phyloP scores from a whole-genome alignment of 2,888 invertebrate species.

The Chymomyza amoena region DNA sequence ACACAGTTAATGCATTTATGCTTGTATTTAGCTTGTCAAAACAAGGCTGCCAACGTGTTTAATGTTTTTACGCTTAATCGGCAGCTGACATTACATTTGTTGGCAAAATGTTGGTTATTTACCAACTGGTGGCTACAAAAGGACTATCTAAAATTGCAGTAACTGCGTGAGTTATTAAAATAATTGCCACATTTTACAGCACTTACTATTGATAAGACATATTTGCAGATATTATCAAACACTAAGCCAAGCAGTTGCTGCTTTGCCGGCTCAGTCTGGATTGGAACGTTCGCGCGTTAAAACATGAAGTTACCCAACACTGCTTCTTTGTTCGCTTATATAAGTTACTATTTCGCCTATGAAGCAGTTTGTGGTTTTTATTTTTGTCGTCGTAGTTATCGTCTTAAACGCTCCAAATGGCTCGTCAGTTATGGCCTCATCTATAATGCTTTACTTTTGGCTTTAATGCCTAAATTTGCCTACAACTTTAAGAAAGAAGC shows the following conservation, averaged over 20 bases:
- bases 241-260: conserved; percentile 2
- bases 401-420: too few species aligned
- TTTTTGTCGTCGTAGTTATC: too few species aligned
- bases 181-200: neutral
- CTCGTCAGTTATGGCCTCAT: too few species aligned
- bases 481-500: too few species aligned
- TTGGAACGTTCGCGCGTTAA: neutral
- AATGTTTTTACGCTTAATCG: conserved; percentile 33
- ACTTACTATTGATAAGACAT: too few species aligned
- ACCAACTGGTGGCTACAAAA: conserved; percentile 36
- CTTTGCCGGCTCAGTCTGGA: neutral
- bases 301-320: too few species aligned
- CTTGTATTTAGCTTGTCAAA: conserved; percentile 20
- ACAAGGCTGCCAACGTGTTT: conserved; percentile 26
- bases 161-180: conserved; percentile 6
- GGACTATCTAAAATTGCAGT: conserved; percentile 30
- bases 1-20: conserved; percentile 23
- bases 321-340: too few species aligned
- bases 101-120: conserved; percentile 28
- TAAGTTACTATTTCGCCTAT: too few species aligned
- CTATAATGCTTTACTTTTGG: too few species aligned
- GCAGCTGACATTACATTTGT: conserved; percentile 25
- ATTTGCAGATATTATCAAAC: neutral
- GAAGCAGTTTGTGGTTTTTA: too few species aligned
- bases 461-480: too few species aligned